Percentiles rank a stretch among this genome's conserved stretches.
Conservation (phyloP, 2,888 invertebrate species). For the Candidula unifasciata region DNA sequence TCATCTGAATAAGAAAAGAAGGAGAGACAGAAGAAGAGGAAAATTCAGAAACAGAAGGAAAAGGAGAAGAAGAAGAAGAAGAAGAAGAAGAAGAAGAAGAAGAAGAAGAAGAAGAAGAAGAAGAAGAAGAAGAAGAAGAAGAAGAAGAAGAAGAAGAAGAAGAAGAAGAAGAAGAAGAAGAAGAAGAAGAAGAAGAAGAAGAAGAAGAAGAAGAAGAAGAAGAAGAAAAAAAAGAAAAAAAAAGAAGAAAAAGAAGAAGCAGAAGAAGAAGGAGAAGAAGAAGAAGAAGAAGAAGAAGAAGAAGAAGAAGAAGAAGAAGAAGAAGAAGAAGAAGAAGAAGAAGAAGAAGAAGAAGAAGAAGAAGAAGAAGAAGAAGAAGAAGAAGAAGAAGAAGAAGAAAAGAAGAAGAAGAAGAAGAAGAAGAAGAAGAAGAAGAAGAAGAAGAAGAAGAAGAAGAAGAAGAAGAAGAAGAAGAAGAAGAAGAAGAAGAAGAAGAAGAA, state of each 20-base stretch:
- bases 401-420: too few relatives aligned
- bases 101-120: constrained; percentile 1
- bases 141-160: constrained; percentile 8
- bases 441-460: constrained; percentile 14
- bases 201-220: background rate
- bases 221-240: too few relatives aligned
- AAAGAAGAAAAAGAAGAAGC: too few relatives aligned
- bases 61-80: too few relatives aligned
- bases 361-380: too few relatives aligned
- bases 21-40: too few relatives aligned
- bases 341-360: background rate
- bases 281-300: too few relatives aligned
- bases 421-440: background rate
- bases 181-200: background rate
- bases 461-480: constrained; percentile 21
- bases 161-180: background rate
- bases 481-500: constrained; percentile 21
- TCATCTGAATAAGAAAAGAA: too few relatives aligned
- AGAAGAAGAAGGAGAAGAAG: too few relatives aligned
- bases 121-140: constrained; percentile 8
- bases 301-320: background rate
- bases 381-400: too few relatives aligned
- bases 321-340: constrained; percentile 14
- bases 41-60: background rate
- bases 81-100: too few relatives aligned